Base-by-base conservation (phyloP, 2,888 invertebrate species). In the Lampropteryx suffumata region DNA sequence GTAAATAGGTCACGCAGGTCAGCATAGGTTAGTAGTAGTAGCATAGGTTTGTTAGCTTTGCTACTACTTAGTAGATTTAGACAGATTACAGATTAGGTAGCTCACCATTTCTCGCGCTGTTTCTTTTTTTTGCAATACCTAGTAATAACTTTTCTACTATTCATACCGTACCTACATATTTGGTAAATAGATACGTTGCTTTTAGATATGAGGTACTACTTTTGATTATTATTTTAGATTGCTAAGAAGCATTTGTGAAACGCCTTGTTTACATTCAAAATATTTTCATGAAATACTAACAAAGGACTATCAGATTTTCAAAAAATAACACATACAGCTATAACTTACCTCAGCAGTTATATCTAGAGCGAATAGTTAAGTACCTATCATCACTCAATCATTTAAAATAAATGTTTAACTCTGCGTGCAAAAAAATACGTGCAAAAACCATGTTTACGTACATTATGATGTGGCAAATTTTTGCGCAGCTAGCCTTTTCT, bases 321-420 rank as follows among this genome's bases (percentile, higher is more conserved):
- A 41, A 52, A 44, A 28, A 24, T 24, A 52, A 55, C 57, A 32
- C 59, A 67, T 50, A 57, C 50, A 52, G 51, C 45, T 51, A 52
- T 60, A 50, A 52, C 49, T 57, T 64, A 69, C 71, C 72, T 65
- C 48, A 50, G 29, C 37, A 40, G 37, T 11, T 45, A 54, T 34
- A 29, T 45, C 42, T 46, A 42, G 28, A 42, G 34, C 44, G 39
- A 10, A 33, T 12, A 29, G 17, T 12, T 45, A 49, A 14, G 6
- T 30, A 0, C 33, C 37, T 44, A 52, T 12, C 39, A 24, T 14
- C 43, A 53, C 37, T 14, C 40, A 42, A 36, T 53, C 30, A 54
- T 51, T 51, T 41, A 39, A 43, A 67, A 67, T 67, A 67, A 62
- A 72, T 57, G 67, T 59, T 53, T 51, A 61, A 52, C 43, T 46